Conservation (phyloP, 2,797 vertebrate species). For the Morus bassanus region DNA sequence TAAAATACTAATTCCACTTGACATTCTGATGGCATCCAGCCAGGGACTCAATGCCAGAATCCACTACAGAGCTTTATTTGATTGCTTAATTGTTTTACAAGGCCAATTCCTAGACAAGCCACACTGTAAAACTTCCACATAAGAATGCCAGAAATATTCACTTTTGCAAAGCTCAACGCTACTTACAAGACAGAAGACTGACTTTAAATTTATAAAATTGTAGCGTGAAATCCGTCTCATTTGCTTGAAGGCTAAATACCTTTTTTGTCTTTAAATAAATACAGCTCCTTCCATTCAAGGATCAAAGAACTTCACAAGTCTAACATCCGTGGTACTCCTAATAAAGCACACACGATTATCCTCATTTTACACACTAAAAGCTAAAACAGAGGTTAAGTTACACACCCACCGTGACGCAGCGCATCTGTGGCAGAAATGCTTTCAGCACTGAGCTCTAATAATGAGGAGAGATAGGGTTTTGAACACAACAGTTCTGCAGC, state of each 20-base stretch:
- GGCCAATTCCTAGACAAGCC: slow-evolving; percentile 22
- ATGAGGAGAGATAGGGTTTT: not conserved
- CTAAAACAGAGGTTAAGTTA: not conserved
- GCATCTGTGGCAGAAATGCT: slow-evolving; percentile 10
- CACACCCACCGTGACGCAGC: not conserved
- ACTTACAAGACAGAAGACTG: not conserved
- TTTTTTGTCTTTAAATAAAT: slow-evolving; percentile 26
- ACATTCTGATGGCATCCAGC: slow-evolving; percentile 38
- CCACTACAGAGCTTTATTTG: slow-evolving; percentile 54
- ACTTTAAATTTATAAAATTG: not conserved
- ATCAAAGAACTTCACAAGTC: not conserved
- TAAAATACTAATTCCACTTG: slow-evolving; percentile 51
- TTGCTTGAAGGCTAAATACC: not conserved
- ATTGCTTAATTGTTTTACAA: slow-evolving; percentile 61
- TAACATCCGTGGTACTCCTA: not conserved
- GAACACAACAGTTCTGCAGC: slow-evolving; percentile 30
- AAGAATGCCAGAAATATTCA: not conserved
- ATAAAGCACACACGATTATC: not conserved
- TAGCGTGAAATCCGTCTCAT: not conserved
- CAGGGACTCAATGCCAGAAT: slow-evolving; percentile 27
- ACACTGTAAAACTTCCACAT: slow-evolving; percentile 18
- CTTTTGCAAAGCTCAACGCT: not conserved
- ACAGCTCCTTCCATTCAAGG: not conserved
- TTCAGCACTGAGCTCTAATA: not conserved
- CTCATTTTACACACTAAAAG: not conserved